These are phyloP conservation scores for Silurus lanzhouensis DNA, from an alignment of 2,797 vertebrate genomes.

Conservation along the genomic window DNA sequence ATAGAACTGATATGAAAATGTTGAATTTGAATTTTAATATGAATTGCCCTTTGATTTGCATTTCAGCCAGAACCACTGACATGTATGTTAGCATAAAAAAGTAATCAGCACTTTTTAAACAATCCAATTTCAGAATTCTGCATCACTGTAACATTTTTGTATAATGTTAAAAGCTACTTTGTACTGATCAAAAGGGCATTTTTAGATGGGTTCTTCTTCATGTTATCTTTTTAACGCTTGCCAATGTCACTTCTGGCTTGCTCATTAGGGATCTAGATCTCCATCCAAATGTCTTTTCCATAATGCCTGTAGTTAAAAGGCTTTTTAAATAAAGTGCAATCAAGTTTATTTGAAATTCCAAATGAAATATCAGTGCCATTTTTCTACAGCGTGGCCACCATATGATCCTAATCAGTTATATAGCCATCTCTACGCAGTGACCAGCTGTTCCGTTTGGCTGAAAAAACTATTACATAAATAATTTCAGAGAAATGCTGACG, in stretches of 20 bases:
- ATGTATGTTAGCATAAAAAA: too few species aligned
- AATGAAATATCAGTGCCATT: not conserved
- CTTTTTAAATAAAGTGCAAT: not conserved
- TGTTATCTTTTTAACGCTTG: not conserved
- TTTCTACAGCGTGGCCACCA: not conserved
- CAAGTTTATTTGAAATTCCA: not conserved
- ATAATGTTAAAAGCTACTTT: not conserved
- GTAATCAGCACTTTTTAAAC: not conserved
- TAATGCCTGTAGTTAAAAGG: not conserved
- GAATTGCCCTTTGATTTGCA: too few species aligned
- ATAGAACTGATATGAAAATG: not conserved
- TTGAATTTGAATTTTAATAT: too few species aligned
- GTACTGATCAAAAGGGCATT: not conserved
- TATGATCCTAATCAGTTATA: conserved; percentile 36
- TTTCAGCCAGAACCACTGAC: too few species aligned
- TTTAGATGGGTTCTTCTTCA: not conserved
- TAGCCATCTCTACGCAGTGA: conserved; percentile 6
- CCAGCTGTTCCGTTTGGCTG: conserved; percentile 36
- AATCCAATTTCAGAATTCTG: not conserved
- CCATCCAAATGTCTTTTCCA: not conserved
- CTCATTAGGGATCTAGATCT: not conserved
- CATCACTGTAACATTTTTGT: too few species aligned
- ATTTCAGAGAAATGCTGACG: conserved; percentile 24
- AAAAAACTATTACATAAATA: conserved; percentile 30
- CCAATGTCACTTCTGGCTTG: not conserved